phyloP scores from a whole-genome alignment of 2,888 invertebrate genomes.

The Erebia ligea region DNA sequence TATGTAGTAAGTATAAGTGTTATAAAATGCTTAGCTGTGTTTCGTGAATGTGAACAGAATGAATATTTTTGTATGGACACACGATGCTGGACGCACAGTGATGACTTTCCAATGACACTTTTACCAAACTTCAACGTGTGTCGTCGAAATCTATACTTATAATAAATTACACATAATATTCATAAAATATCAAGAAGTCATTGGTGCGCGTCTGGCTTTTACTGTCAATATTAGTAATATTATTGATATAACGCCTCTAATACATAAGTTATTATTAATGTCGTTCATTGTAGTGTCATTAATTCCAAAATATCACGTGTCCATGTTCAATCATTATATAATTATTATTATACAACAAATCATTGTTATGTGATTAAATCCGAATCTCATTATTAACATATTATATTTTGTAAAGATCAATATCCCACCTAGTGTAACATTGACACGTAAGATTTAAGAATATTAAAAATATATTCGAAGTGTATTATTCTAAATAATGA shows the following conservation, averaged over 20 bases:
- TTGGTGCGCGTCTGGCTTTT: constrained; percentile 21
- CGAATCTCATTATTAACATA: constrained; percentile 41
- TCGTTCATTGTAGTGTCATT: constrained; percentile 30
- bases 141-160: not conserved
- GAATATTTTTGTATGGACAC: constrained; percentile 81
- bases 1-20: constrained; percentile 28
- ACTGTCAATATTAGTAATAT: constrained; percentile 30
- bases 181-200: not conserved
- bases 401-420: constrained; percentile 50
- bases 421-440: constrained; percentile 78
- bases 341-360: constrained; percentile 15
- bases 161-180: not conserved
- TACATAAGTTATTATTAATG: constrained; percentile 26
- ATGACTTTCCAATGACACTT: constrained; percentile 9
- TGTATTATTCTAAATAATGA: constrained; percentile 33
- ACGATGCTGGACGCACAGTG: constrained; percentile 42
- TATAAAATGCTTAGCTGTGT: constrained; percentile 65
- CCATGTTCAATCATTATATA: constrained; percentile 27
- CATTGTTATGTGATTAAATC: constrained; percentile 27
- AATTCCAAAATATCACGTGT: constrained; percentile 26
- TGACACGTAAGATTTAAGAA: constrained; percentile 65
- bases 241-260: constrained; percentile 28
- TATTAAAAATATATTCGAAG: constrained; percentile 39
- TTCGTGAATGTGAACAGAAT: constrained; percentile 73
- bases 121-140: not conserved